A percentile compares a stretch with the other conserved stretches of the same genome.
These are phyloP conservation scores for Mylabris phalerata DNA, from an alignment of 1,140 invertebrate genomes.

Conservation along the genomic window DNA sequence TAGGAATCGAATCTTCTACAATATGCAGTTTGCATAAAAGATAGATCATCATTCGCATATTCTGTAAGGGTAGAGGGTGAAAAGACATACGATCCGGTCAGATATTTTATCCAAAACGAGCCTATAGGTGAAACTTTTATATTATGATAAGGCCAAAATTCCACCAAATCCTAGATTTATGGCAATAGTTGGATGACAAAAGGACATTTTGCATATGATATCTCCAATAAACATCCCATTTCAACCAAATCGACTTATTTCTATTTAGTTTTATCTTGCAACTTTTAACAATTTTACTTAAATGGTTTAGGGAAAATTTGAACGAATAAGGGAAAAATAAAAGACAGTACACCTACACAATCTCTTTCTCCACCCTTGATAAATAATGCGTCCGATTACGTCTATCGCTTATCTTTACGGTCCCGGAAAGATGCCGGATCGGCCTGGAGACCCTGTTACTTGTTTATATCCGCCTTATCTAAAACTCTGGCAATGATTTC, in stretches of 20 bases:
- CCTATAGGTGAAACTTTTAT: conserved; percentile 12
- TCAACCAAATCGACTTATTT: no score
- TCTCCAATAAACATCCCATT: no score
- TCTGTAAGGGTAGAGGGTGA: no score
- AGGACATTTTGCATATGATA: conserved; percentile 33
- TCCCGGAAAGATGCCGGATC: conserved; percentile 9
- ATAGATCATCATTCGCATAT: no score
- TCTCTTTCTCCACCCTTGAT: conserved; percentile 9
- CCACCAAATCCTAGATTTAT: conserved; percentile 30
- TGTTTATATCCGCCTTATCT: conserved; percentile 26
- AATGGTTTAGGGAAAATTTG: conserved; percentile 1
- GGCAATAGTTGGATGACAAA: conserved; percentile 28
- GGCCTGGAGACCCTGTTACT: conserved; percentile 8
- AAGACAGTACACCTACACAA: background rate
- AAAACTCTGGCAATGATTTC: conserved; percentile 17
- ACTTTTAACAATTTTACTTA: background rate
- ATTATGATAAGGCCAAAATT: conserved; percentile 19
- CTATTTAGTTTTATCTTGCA: no score
- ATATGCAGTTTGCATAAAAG: no score
- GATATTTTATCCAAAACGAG: conserved; percentile 12
- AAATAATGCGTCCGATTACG: conserved; percentile 33
- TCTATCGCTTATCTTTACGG: conserved; percentile 28
- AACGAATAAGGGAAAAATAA: background rate
- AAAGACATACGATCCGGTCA: conserved; percentile 1
- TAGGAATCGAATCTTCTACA: no score